phyloP scores from a whole-genome alignment of 2,888 invertebrate genomes.

The Andrena trimmerana region DNA sequence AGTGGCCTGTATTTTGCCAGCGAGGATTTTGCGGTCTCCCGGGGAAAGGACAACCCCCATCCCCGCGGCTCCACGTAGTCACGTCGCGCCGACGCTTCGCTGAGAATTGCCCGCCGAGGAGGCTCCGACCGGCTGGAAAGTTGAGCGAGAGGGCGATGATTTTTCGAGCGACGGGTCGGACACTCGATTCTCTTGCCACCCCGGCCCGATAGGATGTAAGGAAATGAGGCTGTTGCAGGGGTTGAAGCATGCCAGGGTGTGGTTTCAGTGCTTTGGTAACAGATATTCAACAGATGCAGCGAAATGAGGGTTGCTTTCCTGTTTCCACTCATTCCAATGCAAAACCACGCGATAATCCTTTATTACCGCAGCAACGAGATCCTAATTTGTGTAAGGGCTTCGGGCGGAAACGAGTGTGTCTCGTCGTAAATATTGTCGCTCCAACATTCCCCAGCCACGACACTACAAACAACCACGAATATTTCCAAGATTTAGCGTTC shows the following conservation, averaged over 20 bases:
- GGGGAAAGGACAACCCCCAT: constrained; percentile 38
- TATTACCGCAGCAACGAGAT: too few relatives aligned
- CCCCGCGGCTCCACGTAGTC: constrained; percentile 13
- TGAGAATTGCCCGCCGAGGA: constrained; percentile 31
- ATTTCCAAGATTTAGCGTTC: neutral
- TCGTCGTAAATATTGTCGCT: neutral
- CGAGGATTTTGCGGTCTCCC: constrained; percentile 56
- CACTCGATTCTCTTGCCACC: neutral
- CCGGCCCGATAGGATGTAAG: neutral
- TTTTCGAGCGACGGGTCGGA: constrained; percentile 10
- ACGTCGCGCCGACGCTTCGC: constrained; percentile 44
- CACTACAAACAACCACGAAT: constrained; percentile 5
- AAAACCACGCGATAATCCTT: too few relatives aligned
- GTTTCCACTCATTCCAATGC: too few relatives aligned
- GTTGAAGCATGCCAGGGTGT: too few relatives aligned
- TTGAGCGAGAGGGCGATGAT: constrained; percentile 18
- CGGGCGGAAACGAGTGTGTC: too few relatives aligned
- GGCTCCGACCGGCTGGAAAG: constrained; percentile 42
- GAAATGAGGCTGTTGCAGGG: neutral
- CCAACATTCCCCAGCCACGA: neutral
- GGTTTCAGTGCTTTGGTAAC: too few relatives aligned
- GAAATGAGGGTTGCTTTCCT: too few relatives aligned
- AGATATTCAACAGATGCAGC: too few relatives aligned
- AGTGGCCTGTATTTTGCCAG: constrained; percentile 58
- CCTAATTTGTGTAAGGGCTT: too few relatives aligned